Evolutionary conservation across 2,797 vertebrate species (phyloP).

Genomic region (Sylvia borin): DNA sequence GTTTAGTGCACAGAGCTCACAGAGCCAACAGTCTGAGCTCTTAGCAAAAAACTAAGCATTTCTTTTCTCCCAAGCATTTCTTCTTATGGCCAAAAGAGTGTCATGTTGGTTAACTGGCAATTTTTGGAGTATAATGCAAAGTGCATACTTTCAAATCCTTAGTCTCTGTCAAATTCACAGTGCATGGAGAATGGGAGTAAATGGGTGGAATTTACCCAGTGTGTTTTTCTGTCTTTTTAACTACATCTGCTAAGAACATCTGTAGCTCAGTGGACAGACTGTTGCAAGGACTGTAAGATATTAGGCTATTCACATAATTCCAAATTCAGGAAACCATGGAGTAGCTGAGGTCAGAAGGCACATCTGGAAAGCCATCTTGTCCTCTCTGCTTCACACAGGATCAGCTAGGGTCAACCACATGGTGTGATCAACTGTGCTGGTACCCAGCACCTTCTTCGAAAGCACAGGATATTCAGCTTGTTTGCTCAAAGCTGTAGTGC

Average conservation of each 20-base stretch:
- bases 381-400: neutral
- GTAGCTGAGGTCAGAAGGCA: neutral
- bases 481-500: neutral
- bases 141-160: neutral
- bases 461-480: neutral
- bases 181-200: neutral
- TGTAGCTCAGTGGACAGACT: neutral
- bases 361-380: neutral
- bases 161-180: neutral
- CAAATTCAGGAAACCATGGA: neutral
- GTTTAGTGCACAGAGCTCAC: neutral
- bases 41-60: neutral
- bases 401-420: neutral
- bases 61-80: neutral
- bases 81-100: neutral
- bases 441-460: neutral
- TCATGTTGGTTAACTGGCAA: neutral
- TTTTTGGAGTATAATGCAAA: neutral
- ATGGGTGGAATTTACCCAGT: neutral
- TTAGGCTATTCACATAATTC: neutral
- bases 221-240: neutral
- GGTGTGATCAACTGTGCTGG: neutral
- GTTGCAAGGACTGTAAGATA: neutral
- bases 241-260: neutral
- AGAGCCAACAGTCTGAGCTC: neutral